Evolutionary conservation across 2,797 vertebrate species (phyloP), one percentile per base, ranked within the genome.

Genomic region (Coreius guichenoti): DNA sequence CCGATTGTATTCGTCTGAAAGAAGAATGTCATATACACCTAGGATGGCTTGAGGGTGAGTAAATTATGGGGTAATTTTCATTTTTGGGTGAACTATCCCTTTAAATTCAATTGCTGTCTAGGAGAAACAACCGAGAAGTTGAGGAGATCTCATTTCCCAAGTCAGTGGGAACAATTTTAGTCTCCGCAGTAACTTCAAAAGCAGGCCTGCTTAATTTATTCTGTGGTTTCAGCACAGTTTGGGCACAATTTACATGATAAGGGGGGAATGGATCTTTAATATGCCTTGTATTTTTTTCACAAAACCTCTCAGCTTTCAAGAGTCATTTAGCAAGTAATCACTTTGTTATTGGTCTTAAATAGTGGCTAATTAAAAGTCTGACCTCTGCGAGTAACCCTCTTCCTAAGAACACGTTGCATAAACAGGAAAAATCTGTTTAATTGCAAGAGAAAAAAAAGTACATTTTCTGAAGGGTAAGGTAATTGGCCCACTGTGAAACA

Each of bases 361-460:
- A 92, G 95, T 89, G 88, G 91, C 95, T 97, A 97, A 98, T 98
- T 97, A 97, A 97, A 98, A 96, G 91, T 90, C 91, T 97, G 96
- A 97, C 96, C 97, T 95, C 95, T 88, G 90, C 90, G 90, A 94
- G 93, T 94, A 96, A 96, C 95, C 94, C 92, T 95, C 94, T 95
- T 97, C 94, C 95, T 96, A 94, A 96, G 94, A 94, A 97, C 95
- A 96, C 92, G 95, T 95, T 97, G 96, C 94, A 96, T 97, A 99
- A 99, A 98, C 97, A 98, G 96, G 96, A 97, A 97, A 96, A 97
- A 96, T 96, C 96, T 95, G 93, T 97, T 93, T 97, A 98, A 99
- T 97, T 97, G 97, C 96, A 93, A 93, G 95, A 67, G 88, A 87
- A 63, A 89, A 89, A 89, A 87, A 82, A 84, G 11, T 45, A 61